Base-by-base conservation (phyloP, 2,888 invertebrate species). In the Cecidostiba fungosa region DNA sequence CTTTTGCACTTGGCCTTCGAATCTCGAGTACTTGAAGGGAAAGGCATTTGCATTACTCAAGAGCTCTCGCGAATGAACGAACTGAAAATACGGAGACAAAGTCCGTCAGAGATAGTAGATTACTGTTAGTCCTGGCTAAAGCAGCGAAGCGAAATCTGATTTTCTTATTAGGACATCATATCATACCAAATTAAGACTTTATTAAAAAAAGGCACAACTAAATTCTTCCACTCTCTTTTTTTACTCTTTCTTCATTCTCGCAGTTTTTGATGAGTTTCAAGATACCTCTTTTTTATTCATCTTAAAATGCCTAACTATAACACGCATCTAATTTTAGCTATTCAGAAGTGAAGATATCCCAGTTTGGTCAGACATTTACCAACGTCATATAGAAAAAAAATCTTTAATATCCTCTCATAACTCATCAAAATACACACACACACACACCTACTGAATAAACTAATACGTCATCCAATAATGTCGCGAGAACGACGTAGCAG, bases 391-490 rank as follows among this genome's bases (percentile, higher is more conserved):
- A 14, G 50, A 19, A 50, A 16, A 50, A 50, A 19, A 16, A 62
- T 6, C 14, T 23, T 12, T 29, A 50, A 50, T 14, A 62, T 12
- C 12, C 23, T 8, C 23, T 1, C 26, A 0, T 29, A 4, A 23
- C 23, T 23, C 59, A 59, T 50, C 3, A 16, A 50, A 10, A 59
- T 5, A 8, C n/a, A 26, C 12, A 0, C 23, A 6, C n/a, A 6
- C 29, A 66, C 29, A 76, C 59, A 29, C 29, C 8, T n/a, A n/a
- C 36, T 26, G 72, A 73, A 78, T 29, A 78, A 78, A 74, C 78
- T 66, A 73, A 84, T 79, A 47, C 66, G 43, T 43, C 26, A 19
- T 84, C 39, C 29, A 32, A 47, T 77, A 70, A 70, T 36, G 32
- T 59, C 29, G 29, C 59, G 26, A 59, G 79, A 32, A 16, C 29